Evolutionary conservation across 2,888 invertebrate genomes (phyloP), one percentile per base, ranked within the genome.

Genomic region (Apomyelois bistriatella): DNA sequence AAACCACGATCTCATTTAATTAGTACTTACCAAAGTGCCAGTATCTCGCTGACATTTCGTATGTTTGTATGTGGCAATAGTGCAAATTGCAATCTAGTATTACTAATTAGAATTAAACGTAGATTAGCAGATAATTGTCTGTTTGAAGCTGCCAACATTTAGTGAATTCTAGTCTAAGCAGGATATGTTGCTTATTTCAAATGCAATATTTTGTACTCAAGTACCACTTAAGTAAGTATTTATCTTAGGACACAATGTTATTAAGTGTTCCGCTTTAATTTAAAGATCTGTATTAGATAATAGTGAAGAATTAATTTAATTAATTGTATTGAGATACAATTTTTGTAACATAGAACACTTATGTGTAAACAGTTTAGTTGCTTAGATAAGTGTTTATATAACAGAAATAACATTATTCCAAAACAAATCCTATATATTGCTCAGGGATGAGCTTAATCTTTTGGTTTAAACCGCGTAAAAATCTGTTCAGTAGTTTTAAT

Each of bases 41-140:
- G 16, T 46, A 46, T 46, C 75, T 60, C 60, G 63, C 68, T 85
- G 86, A 86, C 86, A 87, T 87, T 86, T 86, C 66, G 79, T 81
- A 74, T 83, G 84, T 79, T 62, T 60, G 60, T 76, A 68, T 73
- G 70, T 76, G 74, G 82, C 67, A 74, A 83, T 60, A 64, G 68
- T 72, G 82, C 82, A 77, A 85, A 85, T 85, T 83, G 80, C 72
- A 73, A 80, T 79, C 79, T 58, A 48, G 68, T 63, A 58, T 65
- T 64, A 71, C 82, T 84, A 85, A 85, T 85, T 85, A 85, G 82
- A 59, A 74, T 68, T 74, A 50, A 50, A 63, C 54, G 53, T 46
- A 53, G 64, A 64, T 64, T 59, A 56, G 53, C 22, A 48, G 58
- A 57, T 58, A 62, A 47, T 61, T 43, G 55, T 48, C 28, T n/a